Percentiles rank a stretch among this genome's conserved stretches.
Evolutionary conservation across 2,888 invertebrate genomes (phyloP).

Genomic region (Schizotus pectinicornis): DNA sequence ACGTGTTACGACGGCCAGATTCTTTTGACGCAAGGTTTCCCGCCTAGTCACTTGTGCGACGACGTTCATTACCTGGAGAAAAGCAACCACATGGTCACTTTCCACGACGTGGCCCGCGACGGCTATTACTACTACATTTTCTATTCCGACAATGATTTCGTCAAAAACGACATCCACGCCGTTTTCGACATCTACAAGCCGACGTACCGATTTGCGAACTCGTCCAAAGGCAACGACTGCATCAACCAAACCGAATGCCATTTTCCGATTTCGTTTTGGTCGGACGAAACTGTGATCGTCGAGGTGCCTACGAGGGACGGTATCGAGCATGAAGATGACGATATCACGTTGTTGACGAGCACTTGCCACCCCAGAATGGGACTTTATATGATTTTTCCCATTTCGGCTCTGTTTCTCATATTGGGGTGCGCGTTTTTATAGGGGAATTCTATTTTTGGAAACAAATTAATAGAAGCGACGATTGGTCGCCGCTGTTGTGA

Average conservation of each 20-base stretch:
- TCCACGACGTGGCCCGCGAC: constrained; percentile 74
- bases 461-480: not conserved
- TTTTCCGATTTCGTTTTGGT: constrained; percentile 74
- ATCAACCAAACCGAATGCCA: constrained; percentile 79
- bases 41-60: constrained; percentile 71
- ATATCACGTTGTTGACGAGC: constrained; percentile 74
- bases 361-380: constrained; percentile 81
- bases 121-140: constrained; percentile 91
- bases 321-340: constrained; percentile 76
- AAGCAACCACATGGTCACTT: constrained; percentile 71
- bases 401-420: constrained; percentile 76
- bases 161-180: constrained; percentile 80
- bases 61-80: constrained; percentile 73
- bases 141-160: constrained; percentile 84
- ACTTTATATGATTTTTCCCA: constrained; percentile 81
- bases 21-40: constrained; percentile 74
- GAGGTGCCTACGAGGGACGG: constrained; percentile 85
- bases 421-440: constrained; percentile 83
- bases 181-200: constrained; percentile 86
- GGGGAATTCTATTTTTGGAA: constrained; percentile 41
- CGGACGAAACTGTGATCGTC: constrained; percentile 81
- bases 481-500: constrained; percentile 2
- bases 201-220: constrained; percentile 78
- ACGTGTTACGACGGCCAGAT: constrained; percentile 80
- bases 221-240: constrained; percentile 71